A percentile compares a stretch with the other conserved stretches of the same genome.
Evolutionary conservation across 2,888 invertebrate genomes (phyloP).

Genomic region (Volucella bombylans): DNA sequence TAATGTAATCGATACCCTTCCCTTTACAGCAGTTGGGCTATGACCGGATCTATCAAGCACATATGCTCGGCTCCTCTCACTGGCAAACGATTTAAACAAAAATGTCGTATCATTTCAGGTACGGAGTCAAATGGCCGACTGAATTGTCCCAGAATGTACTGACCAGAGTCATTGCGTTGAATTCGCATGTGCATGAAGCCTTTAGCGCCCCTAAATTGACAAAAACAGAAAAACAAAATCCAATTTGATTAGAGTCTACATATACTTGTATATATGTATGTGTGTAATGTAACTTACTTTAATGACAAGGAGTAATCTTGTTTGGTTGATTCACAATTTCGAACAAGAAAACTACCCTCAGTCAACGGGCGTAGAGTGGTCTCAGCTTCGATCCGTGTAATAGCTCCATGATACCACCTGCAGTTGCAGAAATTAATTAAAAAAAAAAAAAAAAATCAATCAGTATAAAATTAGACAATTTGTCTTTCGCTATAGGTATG

Average conservation of each 20-base stretch:
- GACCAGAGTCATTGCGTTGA: conserved; percentile 89
- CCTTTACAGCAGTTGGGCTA: conserved; percentile 89
- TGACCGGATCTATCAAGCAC: conserved; percentile 95
- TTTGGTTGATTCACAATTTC: conserved; percentile 96
- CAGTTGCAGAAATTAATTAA: conserved; percentile 63
- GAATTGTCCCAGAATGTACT: conserved; percentile 95
- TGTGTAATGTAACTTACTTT: conserved; percentile 87
- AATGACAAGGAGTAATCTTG: conserved; percentile 96
- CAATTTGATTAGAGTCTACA: conserved; percentile 4
- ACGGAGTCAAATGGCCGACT: conserved; percentile 95
- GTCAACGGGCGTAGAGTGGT: conserved; percentile 90
- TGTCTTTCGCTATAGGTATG: neutral
- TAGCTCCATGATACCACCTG: conserved; percentile 97
- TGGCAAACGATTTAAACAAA: conserved; percentile 95
- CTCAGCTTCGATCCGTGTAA: conserved; percentile 95
- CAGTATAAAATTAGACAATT: neutral
- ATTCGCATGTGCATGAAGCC: conserved; percentile 99
- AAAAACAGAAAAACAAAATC: conserved; percentile 77
- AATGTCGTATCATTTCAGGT: conserved; percentile 97
- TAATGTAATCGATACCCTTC: conserved; percentile 42
- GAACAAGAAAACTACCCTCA: conserved; percentile 96
- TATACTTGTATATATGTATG: neutral
- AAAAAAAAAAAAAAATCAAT: conserved; percentile 43
- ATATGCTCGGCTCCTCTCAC: conserved; percentile 98
- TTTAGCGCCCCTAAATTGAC: conserved; percentile 89